These are phyloP conservation scores for Gobiocypris rarus DNA, from an alignment of 2,113 vertebrate species.

Conservation along the genomic window DNA sequence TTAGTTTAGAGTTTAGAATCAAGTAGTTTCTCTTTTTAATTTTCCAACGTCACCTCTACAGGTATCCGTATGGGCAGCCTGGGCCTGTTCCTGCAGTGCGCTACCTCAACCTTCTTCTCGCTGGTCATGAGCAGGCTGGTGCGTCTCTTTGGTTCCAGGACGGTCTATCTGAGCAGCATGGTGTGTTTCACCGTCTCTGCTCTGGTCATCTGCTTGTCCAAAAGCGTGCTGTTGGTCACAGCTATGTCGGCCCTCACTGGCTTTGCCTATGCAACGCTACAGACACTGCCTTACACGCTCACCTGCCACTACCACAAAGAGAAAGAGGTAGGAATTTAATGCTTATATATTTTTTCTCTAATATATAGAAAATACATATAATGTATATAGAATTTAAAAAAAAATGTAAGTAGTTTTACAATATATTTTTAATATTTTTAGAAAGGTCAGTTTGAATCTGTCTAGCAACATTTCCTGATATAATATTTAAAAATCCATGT, in stretches of 20 bases:
- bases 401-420: background rate
- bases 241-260: slow-evolving; percentile 78
- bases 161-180: slow-evolving; percentile 80
- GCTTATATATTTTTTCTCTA: background rate
- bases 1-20: no score
- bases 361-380: background rate
- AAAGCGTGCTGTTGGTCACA: slow-evolving; percentile 74
- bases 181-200: slow-evolving; percentile 76
- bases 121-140: slow-evolving; percentile 77
- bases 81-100: slow-evolving; percentile 81
- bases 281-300: slow-evolving; percentile 81
- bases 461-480: background rate
- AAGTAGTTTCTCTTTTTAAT: background rate
- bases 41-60: slow-evolving; percentile 44
- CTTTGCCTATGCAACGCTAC: slow-evolving; percentile 79
- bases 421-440: background rate
- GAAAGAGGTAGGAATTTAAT: slow-evolving; percentile 67
- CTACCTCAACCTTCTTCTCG: slow-evolving; percentile 82
- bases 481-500: no score
- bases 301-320: slow-evolving; percentile 83
- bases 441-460: background rate
- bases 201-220: slow-evolving; percentile 76
- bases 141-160: slow-evolving; percentile 70
- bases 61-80: slow-evolving; percentile 82
- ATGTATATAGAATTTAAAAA: background rate